Evolutionary conservation across 2,113 vertebrate species (phyloP), one percentile per base, ranked within the genome.

Genomic region (Upupa epops): DNA sequence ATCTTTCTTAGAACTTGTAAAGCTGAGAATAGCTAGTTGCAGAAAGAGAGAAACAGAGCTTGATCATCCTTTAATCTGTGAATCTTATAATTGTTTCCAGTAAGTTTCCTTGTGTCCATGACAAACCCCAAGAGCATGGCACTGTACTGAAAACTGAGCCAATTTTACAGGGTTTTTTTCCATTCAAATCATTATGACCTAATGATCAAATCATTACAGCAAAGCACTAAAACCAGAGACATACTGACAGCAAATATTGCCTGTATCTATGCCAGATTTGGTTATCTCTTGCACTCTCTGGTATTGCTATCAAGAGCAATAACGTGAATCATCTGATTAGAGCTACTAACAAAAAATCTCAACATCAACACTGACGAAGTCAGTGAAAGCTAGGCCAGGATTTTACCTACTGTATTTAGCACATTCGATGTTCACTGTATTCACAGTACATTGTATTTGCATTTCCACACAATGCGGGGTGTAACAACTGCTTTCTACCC

Each of bases 301-400:
- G 92, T 96, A 94, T 89, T 94, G 87, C 93, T 92, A 87, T 46
- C 65, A 66, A 93, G 64, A 95, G 93, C 88, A 89, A 90, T 90
- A 96, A 93, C 82, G 89, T 72, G 84, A 92, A 92, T 96, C 75
- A 93, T 91, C 90, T 85, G 93, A 85, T 95, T 91, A 93, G 71
- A 89, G 78, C 42, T 84, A 76, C 72, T 87, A 79, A 92, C 77
- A 79, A 78, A n/a, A 96, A 93, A 79, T 89, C 68, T 66, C 64
- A 55, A 8, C 81, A 73, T 89, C 78, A 90, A 59, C 94, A 84
- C 92, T 73, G 83, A 90, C 94, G 83, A 95, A 92, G 77, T 92
- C 90, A 79, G 71, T 75, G 77, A 61, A 94, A 89, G 59, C 54
- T 52, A 48, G 93, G 84, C 89, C 83, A 90, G 68, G 75, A 70